Evolutionary conservation across 2,797 vertebrate species (phyloP), one percentile per base, ranked within the genome.

Genomic region (Lutjanus argentimaculatus): DNA sequence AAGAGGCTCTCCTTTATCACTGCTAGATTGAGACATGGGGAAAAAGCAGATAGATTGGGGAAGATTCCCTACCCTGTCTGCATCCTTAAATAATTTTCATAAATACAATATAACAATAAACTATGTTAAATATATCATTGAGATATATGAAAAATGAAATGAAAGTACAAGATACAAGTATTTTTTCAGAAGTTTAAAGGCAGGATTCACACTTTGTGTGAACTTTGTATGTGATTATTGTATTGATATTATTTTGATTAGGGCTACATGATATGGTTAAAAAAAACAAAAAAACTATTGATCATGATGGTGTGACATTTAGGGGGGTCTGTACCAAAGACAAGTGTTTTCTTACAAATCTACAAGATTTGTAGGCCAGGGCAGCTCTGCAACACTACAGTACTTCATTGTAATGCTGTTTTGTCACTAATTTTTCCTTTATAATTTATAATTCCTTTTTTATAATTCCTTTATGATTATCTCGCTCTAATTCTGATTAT

Each of bases 1-100:
- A 81, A 84, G 79, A 88, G 83, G 84, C 86, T 75, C 87, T 88
- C 85, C 86, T 91, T 93, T 91, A 92, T 95, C 94, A 92, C 87
- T 76, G 88, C 84, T 84, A 88, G 90, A 92, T 88, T 89, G 92
- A 93, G 87, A 91, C 84, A 74, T 76, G 79, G 61, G 66, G 22
- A 68, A 88, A 82, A 79, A 69, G 64, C 25, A 87, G 77, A 79
- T 82, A 68, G 57, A 89, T 86, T 72, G 75, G 55, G 65, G 67
- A 85, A 69, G 63, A 61, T 72, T 73, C 58, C 43, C 46, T 30
- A 74, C 43, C 61, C 62, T 69, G 51, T 72, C 59, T 83, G 82
- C 68, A 70, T 77, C 56, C 52, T 73, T 22, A 53, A 84, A 83
- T 76, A 48, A 80, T 72, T 78, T 58, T 82, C 51, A 51, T 69